Base-by-base conservation (phyloP, 2,888 invertebrate species). In the Scaptomyza cyrtandrae region DNA sequence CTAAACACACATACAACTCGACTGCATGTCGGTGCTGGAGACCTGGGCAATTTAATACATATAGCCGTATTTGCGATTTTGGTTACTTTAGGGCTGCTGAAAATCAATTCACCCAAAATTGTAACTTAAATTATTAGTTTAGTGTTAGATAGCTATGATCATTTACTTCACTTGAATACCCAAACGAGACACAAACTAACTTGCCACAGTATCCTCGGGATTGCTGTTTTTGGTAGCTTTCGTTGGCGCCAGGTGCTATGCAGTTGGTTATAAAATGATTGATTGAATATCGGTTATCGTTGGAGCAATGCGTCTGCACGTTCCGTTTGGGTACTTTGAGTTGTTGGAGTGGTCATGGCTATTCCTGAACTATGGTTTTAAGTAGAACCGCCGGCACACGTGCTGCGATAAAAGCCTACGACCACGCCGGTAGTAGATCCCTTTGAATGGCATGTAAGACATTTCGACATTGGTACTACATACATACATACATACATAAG, bases 301-400 rank as follows among this genome's bases (percentile, higher is more conserved):
- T 63, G 54, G 37, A 64, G 57, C 59, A 68, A 53, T 63, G 75
- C 61, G 63, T 71, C 71, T 43, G 61, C 55, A 56, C 74, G 70
- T 84, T 82, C 89, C 90, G 91, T 86, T 91, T 91, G 91, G 90
- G 91, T 86, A 86, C 72, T 86, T 85, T 88, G 86, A 88, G 91
- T 90, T 87, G 88, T 89, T 90, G 90, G 87, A 92, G 90, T 92
- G 92, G 89, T 85, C 92, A 92, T 92, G 90, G 89, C 91, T 92
- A 92, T 90, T 90, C 88, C 92, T 91, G 82, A 91, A 91, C 91
- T 90, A 90, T 89, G 73, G 87, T 90, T 90, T 90, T 89, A 81
- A 90, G 81, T 86, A 79, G 68, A 66, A 60, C 64, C 72, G 75
- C 67, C 68, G 72, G 77, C 54, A 57, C 55, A 66, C 54, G 54